Base-by-base conservation (phyloP, 2,888 invertebrate genomes). In the Phasia obesa region DNA sequence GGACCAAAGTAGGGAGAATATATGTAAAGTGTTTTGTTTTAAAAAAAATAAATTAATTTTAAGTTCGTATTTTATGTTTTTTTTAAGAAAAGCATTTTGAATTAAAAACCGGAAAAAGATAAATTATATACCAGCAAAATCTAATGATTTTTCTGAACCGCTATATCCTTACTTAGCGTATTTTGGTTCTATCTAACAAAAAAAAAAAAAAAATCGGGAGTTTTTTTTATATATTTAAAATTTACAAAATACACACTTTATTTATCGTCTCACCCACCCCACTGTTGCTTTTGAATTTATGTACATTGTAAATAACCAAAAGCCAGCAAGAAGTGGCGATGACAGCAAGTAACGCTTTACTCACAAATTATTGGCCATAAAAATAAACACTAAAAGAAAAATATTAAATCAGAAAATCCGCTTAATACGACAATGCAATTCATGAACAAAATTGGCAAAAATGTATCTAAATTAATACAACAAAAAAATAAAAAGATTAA, bases 401-500 rank as follows among this genome's bases (percentile, higher is more conserved):
- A 25, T 23, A 76, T 59, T 59, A 59, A 21, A 38, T 51, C 44
- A 67, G 49, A 21, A 67, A 78, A 70, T 70, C 64, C 70, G 70
- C 70, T 70, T 78, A 71, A 75, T 70, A 23, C 57, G 77, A 78
- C 77, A 64, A 53, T 25, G 53, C 77, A 64, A 53, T 25, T 53
- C 69, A 62, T 55, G 77, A 25, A 19, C 62, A 70, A 55, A 70
- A 62, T 70, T 60, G 25, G 51, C 60, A 42, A 62, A 64, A 38
- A 69, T 42, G 27, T 55, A 55, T 62, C 77, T 77, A 62, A 62
- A 62, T 53, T 11, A 35, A 35, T 11, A 11, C 11, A 35, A 35
- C 9, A 35, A 38, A 19, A 55, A 64, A 47, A 49, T 11, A 65
- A 65, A 9, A n/a, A 25, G 21, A 31, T 49, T 2, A 69, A 1